Percentiles rank a stretch among this genome's conserved stretches.
Evolutionary conservation across 2,797 vertebrate species (phyloP).

Genomic region (Stomatorhinus walkeri): DNA sequence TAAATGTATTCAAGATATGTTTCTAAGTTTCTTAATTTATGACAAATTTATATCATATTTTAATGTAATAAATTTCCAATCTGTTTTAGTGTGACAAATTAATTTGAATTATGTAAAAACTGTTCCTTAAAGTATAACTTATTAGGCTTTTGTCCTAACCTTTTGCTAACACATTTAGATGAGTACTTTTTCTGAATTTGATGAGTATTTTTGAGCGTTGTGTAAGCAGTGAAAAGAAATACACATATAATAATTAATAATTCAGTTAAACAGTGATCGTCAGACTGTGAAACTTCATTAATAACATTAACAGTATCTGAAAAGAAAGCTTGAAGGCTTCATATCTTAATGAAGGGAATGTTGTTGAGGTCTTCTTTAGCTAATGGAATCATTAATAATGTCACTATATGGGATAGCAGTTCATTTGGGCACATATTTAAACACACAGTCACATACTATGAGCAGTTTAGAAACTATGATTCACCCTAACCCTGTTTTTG

Average conservation of each 20-base stretch:
- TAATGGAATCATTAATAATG: background rate
- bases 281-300: background rate
- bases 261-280: background rate
- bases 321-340: background rate
- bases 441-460: background rate
- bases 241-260: background rate
- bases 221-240: background rate
- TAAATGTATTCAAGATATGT: background rate
- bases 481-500: background rate
- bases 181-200: background rate
- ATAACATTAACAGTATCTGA: background rate
- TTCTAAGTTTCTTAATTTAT: conserved; percentile 10
- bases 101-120: background rate
- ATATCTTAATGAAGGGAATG: background rate
- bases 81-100: conserved; percentile 2
- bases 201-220: background rate
- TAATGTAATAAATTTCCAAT: conserved; percentile 4
- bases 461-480: background rate
- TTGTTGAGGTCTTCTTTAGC: background rate
- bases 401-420: background rate
- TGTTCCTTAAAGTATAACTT: background rate
- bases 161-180: background rate
- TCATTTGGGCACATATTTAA: background rate
- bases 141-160: background rate
- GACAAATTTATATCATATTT: background rate